These are phyloP conservation scores for Phania funesta DNA, from an alignment of 2,888 invertebrate species.

Conservation along the genomic window DNA sequence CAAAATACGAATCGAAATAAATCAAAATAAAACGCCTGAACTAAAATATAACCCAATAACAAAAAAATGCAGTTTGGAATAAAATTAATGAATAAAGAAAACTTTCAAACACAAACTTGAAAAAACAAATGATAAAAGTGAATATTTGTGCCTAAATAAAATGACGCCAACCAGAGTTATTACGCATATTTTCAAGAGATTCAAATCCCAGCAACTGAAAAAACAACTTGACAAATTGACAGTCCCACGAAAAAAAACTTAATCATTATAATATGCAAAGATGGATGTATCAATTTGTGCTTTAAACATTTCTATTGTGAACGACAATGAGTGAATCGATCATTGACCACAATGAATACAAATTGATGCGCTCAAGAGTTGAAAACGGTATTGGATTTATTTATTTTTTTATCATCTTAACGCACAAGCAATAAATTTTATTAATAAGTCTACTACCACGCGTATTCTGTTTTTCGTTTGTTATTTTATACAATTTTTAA, in stretches of 20 bases:
- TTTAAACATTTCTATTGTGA: slow-evolving; percentile 26
- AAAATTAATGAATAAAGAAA: background rate
- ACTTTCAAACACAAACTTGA: no score
- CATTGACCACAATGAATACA: slow-evolving; percentile 13
- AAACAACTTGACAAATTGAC: background rate
- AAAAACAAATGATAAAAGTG: background rate
- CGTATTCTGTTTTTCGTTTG: no score
- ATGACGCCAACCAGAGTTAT: slow-evolving; percentile 31
- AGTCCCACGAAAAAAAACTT: background rate
- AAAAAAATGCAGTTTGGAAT: background rate
- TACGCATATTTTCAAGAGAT: background rate
- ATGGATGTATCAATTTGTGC: slow-evolving; percentile 31
- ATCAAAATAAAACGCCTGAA: slow-evolving; percentile 20
- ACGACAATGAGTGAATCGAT: background rate
- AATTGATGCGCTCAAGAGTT: slow-evolving; percentile 2
- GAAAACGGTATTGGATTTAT: background rate
- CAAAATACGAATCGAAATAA: slow-evolving; percentile 22
- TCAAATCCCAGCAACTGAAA: background rate
- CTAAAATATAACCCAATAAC: background rate
- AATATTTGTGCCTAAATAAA: slow-evolving; percentile 24
- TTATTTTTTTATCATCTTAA: no score
- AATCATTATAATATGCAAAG: slow-evolving; percentile 5
- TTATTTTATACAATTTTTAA: slow-evolving; percentile 7
- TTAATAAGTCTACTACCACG: no score
- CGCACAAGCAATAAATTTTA: no score